Evolutionary conservation across 2,113 vertebrate species (phyloP), one percentile per base, ranked within the genome.

Genomic region (Elgaria multicarinata): DNA sequence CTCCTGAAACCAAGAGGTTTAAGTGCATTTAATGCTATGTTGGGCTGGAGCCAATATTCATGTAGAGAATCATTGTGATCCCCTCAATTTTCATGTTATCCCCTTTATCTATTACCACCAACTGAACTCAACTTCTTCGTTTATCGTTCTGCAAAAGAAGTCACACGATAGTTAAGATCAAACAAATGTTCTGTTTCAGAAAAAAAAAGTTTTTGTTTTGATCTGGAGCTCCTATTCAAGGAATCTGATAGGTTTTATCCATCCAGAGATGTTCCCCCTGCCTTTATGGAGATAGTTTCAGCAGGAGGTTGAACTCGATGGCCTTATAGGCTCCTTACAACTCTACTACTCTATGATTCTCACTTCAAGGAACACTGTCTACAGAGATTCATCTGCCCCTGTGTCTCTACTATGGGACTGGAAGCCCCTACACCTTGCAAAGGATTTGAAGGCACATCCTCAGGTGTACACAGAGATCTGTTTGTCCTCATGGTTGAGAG

Each of bases 91-190:
- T 69, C 44, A 89, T 26, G 78, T 62, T 92, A 91, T 80, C 81
- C 86, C 81, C 50, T 93, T 93, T 90, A 64, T 69, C 42, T 89
- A 90, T 92, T 93, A 85, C 50, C 92, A 80, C 83, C 90, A 81
- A 10, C 58, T 31, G 85, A 95, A 67, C 6, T 33, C 71, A 55
- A 72, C 20, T 22, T 39, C 31, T 64, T 74, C 31, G 20, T 44
- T 86, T 77, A 77, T 44, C 4, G 2, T 33, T n/a, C 36, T 76
- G 28, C 16, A 53, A 36, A 46, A 39, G 53, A 85, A 50, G 36
- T 64, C 79, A 64, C 4, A 64, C n/a, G 14, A 31, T 8, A 86
- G 55, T 86, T 24, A 62, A 86, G 36, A 18, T 75, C 55, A 58
- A 42, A 10, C 14, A 24, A 42, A 86, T 62, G 16, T 33, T 58